A percentile compares a stretch with the other conserved stretches of the same genome.
These are phyloP conservation scores for Callipepla squamata DNA, from an alignment of 2,113 vertebrate species.

Conservation along the genomic window DNA sequence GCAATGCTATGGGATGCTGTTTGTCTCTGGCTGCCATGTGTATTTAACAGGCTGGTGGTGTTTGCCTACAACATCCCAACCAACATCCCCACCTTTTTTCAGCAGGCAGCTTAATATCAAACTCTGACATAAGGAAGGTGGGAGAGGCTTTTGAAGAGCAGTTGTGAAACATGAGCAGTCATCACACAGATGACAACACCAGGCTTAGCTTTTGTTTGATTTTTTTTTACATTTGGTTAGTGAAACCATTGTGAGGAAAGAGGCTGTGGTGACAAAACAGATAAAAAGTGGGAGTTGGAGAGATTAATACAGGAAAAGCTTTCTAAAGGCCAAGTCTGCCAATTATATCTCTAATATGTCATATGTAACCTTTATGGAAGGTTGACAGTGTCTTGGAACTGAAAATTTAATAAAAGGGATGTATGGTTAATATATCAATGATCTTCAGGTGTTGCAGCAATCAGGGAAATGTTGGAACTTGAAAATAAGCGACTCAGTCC, in stretches of 20 bases:
- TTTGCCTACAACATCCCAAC: constrained; percentile 20
- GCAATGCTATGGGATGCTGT: not conserved
- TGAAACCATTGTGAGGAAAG: constrained; percentile 2
- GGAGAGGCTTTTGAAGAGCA: constrained; percentile 44
- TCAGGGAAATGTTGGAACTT: not conserved
- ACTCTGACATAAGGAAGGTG: constrained; percentile 34
- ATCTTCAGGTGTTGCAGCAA: not conserved
- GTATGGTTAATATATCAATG: not conserved
- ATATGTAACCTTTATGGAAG: not conserved
- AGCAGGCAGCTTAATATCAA: not conserved
- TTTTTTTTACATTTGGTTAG: not conserved
- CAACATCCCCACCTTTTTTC: not conserved
- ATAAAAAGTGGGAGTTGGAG: constrained; percentile 5
- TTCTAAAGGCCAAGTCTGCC: constrained; percentile 25
- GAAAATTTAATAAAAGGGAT: not conserved
- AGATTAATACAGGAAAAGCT: not conserved
- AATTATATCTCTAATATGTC: constrained; percentile 18
- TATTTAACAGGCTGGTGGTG: not conserved
- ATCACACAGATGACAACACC: not conserved
- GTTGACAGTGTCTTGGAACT: not conserved
- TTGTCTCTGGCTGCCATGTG: not conserved
- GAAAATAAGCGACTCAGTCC: not conserved
- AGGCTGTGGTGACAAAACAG: not conserved
- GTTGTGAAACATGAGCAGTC: constrained; percentile 9
- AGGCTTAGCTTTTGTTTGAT: not conserved